Percentiles rank a stretch among this genome's conserved stretches.
These are phyloP conservation scores for Spatulosminthurus flaviceps DNA, from an alignment of 2,888 invertebrate genomes.

Conservation along the genomic window DNA sequence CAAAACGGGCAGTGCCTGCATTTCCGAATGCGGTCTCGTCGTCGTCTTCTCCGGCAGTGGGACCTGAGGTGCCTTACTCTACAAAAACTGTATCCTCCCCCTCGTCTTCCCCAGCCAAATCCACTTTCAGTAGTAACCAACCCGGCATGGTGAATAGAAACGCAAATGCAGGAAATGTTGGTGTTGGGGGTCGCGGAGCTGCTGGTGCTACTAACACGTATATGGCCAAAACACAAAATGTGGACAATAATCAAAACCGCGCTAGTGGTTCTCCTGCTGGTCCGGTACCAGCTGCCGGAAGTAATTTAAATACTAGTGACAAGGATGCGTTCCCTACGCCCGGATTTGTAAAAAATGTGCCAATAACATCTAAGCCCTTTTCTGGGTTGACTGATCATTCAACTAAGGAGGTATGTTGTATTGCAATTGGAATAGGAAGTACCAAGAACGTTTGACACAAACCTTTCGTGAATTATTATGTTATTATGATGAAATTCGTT, in stretches of 20 bases:
- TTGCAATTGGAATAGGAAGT: neutral
- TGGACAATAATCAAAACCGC: constrained; percentile 44
- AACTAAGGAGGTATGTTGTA: constrained; percentile 56
- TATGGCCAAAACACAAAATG: constrained; percentile 55
- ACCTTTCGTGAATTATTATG: no score
- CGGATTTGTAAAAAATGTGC: constrained; percentile 62
- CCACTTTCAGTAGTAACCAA: constrained; percentile 44
- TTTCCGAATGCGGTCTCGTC: constrained; percentile 43
- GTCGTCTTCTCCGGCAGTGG: constrained; percentile 42
- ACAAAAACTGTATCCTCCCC: constrained; percentile 45
- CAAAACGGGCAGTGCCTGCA: constrained; percentile 59
- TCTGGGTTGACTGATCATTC: constrained; percentile 62
- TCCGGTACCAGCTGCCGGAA: constrained; percentile 39
- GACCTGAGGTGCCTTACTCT: constrained; percentile 46
- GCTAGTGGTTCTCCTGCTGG: constrained; percentile 46
- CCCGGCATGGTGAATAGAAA: constrained; percentile 47
- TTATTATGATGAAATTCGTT: no score
- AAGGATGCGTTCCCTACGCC: constrained; percentile 63
- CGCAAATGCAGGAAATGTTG: constrained; percentile 29
- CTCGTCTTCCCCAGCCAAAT: constrained; percentile 55
- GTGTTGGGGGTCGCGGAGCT: constrained; percentile 51
- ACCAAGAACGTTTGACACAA: no score
- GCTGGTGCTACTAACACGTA: constrained; percentile 41
- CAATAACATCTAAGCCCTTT: constrained; percentile 61
- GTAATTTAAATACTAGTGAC: constrained; percentile 58